Evolutionary conservation across 1,140 invertebrate genomes (phyloP), one percentile per base, ranked within the genome.

Genomic region (Ruditapes philippinarum): DNA sequence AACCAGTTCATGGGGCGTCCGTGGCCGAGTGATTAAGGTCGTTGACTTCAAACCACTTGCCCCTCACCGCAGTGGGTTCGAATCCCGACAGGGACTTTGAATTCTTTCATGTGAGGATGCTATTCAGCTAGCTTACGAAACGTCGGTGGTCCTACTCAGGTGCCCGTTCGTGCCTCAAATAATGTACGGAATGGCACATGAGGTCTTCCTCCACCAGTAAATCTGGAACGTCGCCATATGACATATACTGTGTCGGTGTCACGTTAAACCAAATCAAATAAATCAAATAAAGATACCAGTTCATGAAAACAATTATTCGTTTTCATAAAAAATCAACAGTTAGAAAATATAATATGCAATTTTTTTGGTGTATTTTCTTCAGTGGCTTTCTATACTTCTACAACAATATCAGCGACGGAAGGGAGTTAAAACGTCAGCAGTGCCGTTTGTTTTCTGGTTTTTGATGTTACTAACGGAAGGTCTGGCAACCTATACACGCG

Each of bases 371-470:
- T 5, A 11, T 73, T 40, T 40, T 19, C 36, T 57, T 28, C 42
- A 79, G 76, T 51, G 25, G 25, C 36, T 42, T 25, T 60, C 79
- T 4, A 68, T 82, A 17, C 2, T 82, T 28, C 36, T 82, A 17
- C 79, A 82, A 28, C 79, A 82, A n/a, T 42, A 60, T 28, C 79
- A 82, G 31, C 33, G 79, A 25, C 4, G 19, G 12, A 17, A 22
- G 33, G 79, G 79, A 19, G n/a, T 82, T 1, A 62, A 82, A 28
- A 82, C 79, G 2, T 65, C 57, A 9, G 79, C 79, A 1, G 49
- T 82, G 25, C 79, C 79, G 0, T 68, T 82, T n/a, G 36, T 82
- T 19, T 82, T 42, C 51, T 82, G 79, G 79, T 65, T 82, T 25
- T 1, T 40, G 1, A 36, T 45, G 38, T 11, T 82, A 22, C 22